Base-by-base conservation (phyloP, 1,140 invertebrate species). In the Micrasema minimum region DNA sequence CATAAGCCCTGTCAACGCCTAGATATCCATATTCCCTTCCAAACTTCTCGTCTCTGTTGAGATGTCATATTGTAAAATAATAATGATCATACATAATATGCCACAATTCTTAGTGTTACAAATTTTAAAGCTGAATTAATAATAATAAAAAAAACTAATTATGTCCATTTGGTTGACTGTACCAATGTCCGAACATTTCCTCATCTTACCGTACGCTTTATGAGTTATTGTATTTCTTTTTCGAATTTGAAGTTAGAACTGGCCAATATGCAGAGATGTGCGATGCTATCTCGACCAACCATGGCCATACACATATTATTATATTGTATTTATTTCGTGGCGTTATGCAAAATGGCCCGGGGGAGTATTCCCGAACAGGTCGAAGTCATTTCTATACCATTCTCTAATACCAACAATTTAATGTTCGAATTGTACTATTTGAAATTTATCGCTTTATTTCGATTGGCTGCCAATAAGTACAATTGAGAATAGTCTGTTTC, bases 231-330 rank as follows among this genome's bases (percentile, higher is more conserved):
- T 66, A 66, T 37, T 65, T 37, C 46, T 50, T 23, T 12, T 46
- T 46, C 59, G 23, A 12, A 26, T 50, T 35, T n/a, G 35, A 38
- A 37, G 37, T 59, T 11, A 23, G 2, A 55, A 66, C 43, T 55
- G 43, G 57, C 23, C 66, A 51, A 62, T 72, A 48, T 57, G 69
- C 71, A 69, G 73, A 69, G 73, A 75, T 75, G 73, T 75, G 73
- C 73, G 73, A 75, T 75, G 69, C 64, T 75, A 75, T 75, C 73
- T 62, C 12, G 31, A 37, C 66, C 51, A 23, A 57, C 73, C 41
- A 67, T 66, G 66, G 62, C 68, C 72, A 62, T 64, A n/a, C n/a
- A n/a, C n/a, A n/a, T n/a, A n/a, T n/a, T n/a, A n/a, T n/a, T n/a
- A 66, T 61, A 62, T 68, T 65, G 67, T 75, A 64, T 66, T 69